Evolutionary conservation across 2,797 vertebrate genomes (phyloP), one percentile per base, ranked within the genome.

Genomic region (Selene dorsalis): DNA sequence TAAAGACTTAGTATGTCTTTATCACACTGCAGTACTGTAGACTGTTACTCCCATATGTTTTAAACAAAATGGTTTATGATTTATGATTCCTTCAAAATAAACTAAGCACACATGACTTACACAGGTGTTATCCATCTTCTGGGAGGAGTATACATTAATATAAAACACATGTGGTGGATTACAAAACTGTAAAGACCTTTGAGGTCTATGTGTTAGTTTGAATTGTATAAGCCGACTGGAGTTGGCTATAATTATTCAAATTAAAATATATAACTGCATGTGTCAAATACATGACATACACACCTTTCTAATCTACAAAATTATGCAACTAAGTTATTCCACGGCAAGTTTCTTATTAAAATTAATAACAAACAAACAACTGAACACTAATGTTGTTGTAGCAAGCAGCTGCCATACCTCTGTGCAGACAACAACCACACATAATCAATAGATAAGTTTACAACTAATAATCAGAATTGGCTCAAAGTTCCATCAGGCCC

Each of bases 401-500:
- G 30, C 45, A 28, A 58, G 5, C 1, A n/a, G 4, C 60, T 7
- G 59, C 8, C 6, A 22, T 18, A 22, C 12, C 7, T 12, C 4
- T 26, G 5, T 11, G 52, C 14, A 47, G 17, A 13, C 2, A 4
- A 50, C 39, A 65, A 59, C 16, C 4, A 26, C 14, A 9, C 32
- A 28, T 6, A 62, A 9, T 56, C 0, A 45, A 47, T 5, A 5
- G 22, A 38, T 17, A 5, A 39, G 2, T 2, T 35, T 7, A 6
- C 52, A 47, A 45, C 2, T 10, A 6, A 64, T 52, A 47, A 38
- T 58, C 12, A 11, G 32, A 35, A 16, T n/a, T 2, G 7, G 16
- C 24, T 60, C 9, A 61, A 64, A 61, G 48, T 43, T 60, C 24
- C 20, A 60, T 1, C 24, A 61, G 56, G 48, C 56, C 62, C 68